Evolutionary conservation across 2,888 invertebrate genomes (phyloP).

Genomic region (Cosmia pyralina): DNA sequence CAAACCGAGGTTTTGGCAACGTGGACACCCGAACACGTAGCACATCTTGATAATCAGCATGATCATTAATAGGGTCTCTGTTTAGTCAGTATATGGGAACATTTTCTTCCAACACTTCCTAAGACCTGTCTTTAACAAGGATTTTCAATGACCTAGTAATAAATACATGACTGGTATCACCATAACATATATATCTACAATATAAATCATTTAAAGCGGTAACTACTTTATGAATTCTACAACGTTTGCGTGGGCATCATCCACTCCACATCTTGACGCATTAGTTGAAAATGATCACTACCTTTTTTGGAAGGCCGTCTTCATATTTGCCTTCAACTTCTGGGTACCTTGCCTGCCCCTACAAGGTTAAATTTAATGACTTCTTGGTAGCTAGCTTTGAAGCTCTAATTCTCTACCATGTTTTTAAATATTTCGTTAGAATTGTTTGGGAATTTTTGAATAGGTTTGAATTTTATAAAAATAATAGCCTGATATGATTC

Average conservation of each 20-base stretch:
- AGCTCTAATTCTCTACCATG: not conserved
- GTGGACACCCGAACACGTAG: conserved; percentile 1
- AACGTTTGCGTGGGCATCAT: conserved; percentile 74
- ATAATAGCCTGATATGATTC: not conserved
- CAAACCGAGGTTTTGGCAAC: conserved; percentile 8
- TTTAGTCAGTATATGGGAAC: not conserved
- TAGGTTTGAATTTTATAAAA: not conserved
- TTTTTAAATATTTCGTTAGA: conserved; percentile 6
- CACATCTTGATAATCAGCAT: conserved; percentile 1
- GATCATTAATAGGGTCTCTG: not conserved
- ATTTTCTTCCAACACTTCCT: not conserved
- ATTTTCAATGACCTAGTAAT: conserved; percentile 19
- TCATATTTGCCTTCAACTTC: conserved; percentile 52
- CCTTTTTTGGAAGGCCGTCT: conserved; percentile 75
- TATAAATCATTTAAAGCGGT: conserved; percentile 38
- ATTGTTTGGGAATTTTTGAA: not conserved
- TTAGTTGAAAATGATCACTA: conserved; percentile 67
- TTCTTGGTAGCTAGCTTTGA: not conserved
- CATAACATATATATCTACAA: conserved; percentile 11
- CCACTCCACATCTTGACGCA: conserved; percentile 67
- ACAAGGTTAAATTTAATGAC: conserved; percentile 33
- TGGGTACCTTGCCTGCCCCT: conserved; percentile 36
- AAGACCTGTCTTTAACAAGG: not conserved
- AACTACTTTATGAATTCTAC: conserved; percentile 53
- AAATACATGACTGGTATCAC: conserved; percentile 19